phyloP scores from a whole-genome alignment of 2,888 invertebrate species.

The Pollenia angustigena region DNA sequence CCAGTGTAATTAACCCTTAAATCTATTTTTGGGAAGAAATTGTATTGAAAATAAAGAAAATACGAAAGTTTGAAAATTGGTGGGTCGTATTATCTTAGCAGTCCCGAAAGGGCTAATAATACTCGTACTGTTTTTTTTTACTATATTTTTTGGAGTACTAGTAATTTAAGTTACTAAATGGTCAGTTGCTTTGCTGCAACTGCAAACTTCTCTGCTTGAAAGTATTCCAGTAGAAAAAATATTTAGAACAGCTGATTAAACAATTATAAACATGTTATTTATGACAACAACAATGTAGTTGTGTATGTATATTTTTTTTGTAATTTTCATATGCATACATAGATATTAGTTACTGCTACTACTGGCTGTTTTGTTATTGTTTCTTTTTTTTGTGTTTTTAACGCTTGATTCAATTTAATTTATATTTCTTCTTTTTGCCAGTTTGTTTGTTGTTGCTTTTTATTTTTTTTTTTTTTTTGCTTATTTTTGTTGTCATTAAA shows the following conservation, averaged over 20 bases:
- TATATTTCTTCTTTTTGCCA: background rate
- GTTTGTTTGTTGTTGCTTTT: constrained; percentile 20
- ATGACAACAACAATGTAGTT: constrained; percentile 41
- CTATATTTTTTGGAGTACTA: background rate
- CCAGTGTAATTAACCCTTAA: background rate
- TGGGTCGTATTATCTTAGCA: background rate
- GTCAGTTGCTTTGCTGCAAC: constrained; percentile 1
- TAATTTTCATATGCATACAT: background rate
- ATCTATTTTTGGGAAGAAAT: background rate
- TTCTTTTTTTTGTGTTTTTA: constrained; percentile 5
- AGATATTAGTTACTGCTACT: background rate
- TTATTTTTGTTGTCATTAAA: constrained; percentile 34
- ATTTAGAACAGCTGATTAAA: constrained; percentile 72
- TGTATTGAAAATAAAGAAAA: background rate
- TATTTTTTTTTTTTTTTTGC: background rate
- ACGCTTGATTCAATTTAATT: background rate
- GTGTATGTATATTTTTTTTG: constrained; percentile 7
- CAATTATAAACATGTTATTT: constrained; percentile 64
- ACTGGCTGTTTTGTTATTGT: constrained; percentile 28
- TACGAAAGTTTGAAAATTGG: background rate
- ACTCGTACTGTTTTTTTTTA: background rate
- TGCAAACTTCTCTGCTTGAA: background rate
- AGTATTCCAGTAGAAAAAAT: background rate
- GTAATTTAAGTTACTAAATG: constrained; percentile 24
- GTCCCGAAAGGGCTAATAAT: no score